Percentiles rank a stretch among this genome's conserved stretches.
phyloP scores from a whole-genome alignment of 2,113 vertebrate genomes.

The Psammodynastes pulverulentus region DNA sequence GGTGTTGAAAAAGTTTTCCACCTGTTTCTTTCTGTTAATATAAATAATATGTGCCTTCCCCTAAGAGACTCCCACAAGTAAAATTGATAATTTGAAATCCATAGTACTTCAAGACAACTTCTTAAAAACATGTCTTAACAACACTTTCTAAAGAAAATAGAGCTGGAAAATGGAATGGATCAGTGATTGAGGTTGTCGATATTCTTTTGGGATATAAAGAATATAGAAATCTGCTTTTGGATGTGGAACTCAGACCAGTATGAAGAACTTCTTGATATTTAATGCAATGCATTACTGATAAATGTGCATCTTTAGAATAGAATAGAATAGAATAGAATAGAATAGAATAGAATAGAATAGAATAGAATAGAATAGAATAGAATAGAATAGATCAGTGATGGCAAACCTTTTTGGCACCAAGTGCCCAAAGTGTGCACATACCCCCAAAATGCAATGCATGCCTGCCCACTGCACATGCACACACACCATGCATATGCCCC shows the following conservation, averaged over 20 bases:
- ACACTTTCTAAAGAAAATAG: not conserved
- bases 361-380: too few species aligned
- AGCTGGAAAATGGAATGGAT: not conserved
- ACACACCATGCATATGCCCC: too few species aligned
- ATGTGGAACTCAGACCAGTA: not conserved
- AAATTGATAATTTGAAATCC: not conserved
- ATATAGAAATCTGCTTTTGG: not conserved
- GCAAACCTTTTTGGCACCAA: too few species aligned
- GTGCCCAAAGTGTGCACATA: too few species aligned
- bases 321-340: too few species aligned
- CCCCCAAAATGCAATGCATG: too few species aligned
- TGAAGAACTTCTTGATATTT: not conserved
- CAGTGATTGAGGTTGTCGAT: not conserved
- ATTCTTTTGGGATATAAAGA: not conserved
- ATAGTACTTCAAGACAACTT: not conserved
- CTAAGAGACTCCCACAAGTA: not conserved
- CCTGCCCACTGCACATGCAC: too few species aligned
- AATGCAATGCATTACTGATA: not conserved
- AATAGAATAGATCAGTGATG: too few species aligned
- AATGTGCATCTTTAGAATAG: too few species aligned
- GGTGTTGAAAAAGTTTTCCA: not conserved
- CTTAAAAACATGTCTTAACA: not conserved
- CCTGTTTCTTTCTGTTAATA: not conserved
- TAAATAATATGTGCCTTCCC: not conserved
- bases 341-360: too few species aligned